These are phyloP conservation scores for Trematomus bernacchii DNA, from an alignment of 2,797 vertebrate species.

Conservation along the genomic window DNA sequence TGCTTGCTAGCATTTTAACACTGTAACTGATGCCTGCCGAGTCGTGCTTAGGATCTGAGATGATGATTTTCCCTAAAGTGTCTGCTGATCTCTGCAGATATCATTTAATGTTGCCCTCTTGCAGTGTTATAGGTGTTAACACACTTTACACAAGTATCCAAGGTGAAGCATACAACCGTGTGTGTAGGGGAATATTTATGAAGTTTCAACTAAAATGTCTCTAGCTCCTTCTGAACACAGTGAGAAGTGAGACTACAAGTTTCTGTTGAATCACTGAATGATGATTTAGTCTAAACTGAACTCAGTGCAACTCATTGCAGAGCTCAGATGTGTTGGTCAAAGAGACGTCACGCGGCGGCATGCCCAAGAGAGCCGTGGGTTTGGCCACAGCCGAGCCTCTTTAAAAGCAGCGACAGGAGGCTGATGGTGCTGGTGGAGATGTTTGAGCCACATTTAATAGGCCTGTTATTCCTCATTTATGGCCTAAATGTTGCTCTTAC, in stretches of 20 bases:
- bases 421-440: constrained; percentile 76
- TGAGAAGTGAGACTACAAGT: background rate
- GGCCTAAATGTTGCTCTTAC: constrained; percentile 34
- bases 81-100: constrained; percentile 27
- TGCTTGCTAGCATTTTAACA: constrained; percentile 7
- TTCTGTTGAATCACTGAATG: background rate
- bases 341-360: constrained; percentile 57
- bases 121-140: constrained; percentile 9
- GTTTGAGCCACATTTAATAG: constrained; percentile 67
- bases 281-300: background rate
- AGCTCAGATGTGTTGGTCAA: constrained; percentile 52
- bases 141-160: constrained; percentile 23
- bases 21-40: constrained; percentile 15
- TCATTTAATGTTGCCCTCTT: constrained; percentile 30
- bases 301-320: background rate
- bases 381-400: constrained; percentile 62
- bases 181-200: constrained; percentile 36
- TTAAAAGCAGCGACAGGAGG: constrained; percentile 78
- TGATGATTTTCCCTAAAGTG: constrained; percentile 21
- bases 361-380: constrained; percentile 68
- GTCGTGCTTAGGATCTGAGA: constrained; percentile 20
- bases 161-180: constrained; percentile 1
- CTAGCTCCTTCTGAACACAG: constrained; percentile 21
- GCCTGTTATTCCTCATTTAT: constrained; percentile 61
- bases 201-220: constrained; percentile 21